These are phyloP conservation scores for Agelastica alni DNA, from an alignment of 2,888 invertebrate species.

Conservation along the genomic window DNA sequence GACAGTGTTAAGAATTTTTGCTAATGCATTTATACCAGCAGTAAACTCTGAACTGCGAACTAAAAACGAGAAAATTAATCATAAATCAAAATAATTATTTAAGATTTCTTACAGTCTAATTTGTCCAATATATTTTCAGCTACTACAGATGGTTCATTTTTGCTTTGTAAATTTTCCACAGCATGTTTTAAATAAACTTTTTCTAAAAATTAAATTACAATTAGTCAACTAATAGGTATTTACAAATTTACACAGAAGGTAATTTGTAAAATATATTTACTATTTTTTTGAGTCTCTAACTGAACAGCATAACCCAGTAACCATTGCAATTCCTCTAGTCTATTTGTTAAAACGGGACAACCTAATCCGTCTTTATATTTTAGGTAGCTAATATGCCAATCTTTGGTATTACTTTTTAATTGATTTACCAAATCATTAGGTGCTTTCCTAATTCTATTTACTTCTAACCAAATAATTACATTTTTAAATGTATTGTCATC, in stretches of 20 bases:
- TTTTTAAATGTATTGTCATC: constrained; percentile 81
- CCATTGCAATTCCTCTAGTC: constrained; percentile 81
- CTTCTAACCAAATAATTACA: constrained; percentile 88
- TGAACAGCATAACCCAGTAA: constrained; percentile 81
- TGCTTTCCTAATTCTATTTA: constrained; percentile 88
- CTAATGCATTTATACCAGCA: constrained; percentile 77
- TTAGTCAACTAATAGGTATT: no score
- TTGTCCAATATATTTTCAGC: constrained; percentile 84
- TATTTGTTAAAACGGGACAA: constrained; percentile 67
- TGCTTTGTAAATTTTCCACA: constrained; percentile 64
- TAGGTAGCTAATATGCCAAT: constrained; percentile 74
- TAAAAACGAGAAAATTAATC: constrained; percentile 59
- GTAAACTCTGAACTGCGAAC: constrained; percentile 84
- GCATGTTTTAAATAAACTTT: constrained; percentile 72
- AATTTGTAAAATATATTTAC: constrained; percentile 59
- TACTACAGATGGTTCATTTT: constrained; percentile 71
- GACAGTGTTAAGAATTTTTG: constrained; percentile 76
- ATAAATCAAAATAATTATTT: constrained; percentile 56
- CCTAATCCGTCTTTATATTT: constrained; percentile 76
- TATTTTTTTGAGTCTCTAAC: constrained; percentile 81
- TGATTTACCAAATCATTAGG: constrained; percentile 78
- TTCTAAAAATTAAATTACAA: constrained; percentile 58
- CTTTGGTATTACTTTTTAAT: constrained; percentile 67
- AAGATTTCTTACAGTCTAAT: constrained; percentile 74
- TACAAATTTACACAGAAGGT: no score